Base-by-base conservation (phyloP, 2,888 invertebrate species). In the Yponomeuta evonymella region DNA sequence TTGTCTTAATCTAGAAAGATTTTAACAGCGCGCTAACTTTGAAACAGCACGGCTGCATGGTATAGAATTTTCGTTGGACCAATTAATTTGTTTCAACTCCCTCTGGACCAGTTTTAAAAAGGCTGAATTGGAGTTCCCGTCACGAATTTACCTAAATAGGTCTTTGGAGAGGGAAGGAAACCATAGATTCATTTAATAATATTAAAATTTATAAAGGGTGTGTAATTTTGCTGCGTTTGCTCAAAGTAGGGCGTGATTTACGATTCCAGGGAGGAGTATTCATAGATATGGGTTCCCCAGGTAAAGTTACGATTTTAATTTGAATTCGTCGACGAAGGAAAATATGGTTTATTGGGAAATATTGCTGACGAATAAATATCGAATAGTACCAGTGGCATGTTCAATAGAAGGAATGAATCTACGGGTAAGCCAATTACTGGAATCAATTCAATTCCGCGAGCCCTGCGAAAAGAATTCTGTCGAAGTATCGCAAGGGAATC, bases 391-490 rank as follows among this genome's bases (percentile, higher is more conserved):
- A 58, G 51, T 58, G 15, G 51, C 15, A 58, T 58, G 51, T 58
- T 58, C 51, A 58, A 58, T 12, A 33, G 65, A 65, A 1, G 65
- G 33, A 29, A 65, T 30, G 67, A 71, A 71, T 68, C 71, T 71
- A 58, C 64, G 51, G 62, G 66, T 79, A 79, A 82, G 80, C 79
- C 80, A 82, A 81, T 82, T 81, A 81, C 79, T 71, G 72, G 75
- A 79, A 79, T 80, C 79, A 79, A 82, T 83, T 82, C 75, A 74
- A 79, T 76, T 81, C 73, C 75, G 77, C 75, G 76, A 75, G 76
- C 78, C 76, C 78, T 75, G 72, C 72, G 12, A 74, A 76, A 80
- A 76, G 77, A 78, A 80, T 79, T 82, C 76, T 73, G 75, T 76
- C 79, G 75, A 72, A 77, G 65, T 12, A 65, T 65, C 51, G 51